A percentile compares a stretch with the other conserved stretches of the same genome.
Conservation (phyloP, 1,140 invertebrate genomes). For the Condylostylus longicornis region DNA sequence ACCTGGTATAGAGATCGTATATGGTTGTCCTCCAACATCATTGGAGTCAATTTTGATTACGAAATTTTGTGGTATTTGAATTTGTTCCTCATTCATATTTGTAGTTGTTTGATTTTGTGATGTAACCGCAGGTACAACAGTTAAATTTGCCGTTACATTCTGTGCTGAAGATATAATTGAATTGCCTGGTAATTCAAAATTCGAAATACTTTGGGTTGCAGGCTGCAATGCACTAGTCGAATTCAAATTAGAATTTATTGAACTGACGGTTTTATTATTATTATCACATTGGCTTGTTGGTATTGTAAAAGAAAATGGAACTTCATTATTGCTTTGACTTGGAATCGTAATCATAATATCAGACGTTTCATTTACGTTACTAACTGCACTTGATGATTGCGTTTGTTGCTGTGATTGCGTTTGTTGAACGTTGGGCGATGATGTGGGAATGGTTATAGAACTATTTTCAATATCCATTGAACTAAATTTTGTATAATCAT, state of each 20-base stretch:
- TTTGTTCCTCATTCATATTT: too few relatives aligned
- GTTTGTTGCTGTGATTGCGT: neutral
- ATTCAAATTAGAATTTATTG: too few relatives aligned
- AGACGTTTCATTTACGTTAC: constrained; percentile 6
- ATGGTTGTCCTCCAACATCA: constrained; percentile 17
- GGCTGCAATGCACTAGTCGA: too few relatives aligned
- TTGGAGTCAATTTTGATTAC: constrained; percentile 31
- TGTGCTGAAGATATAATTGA: too few relatives aligned
- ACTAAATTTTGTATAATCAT: too few relatives aligned
- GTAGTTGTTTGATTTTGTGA: neutral
- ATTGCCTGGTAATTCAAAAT: too few relatives aligned
- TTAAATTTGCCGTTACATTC: too few relatives aligned
- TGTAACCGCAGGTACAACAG: neutral
- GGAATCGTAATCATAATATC: constrained; percentile 33
- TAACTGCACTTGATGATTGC: neutral
- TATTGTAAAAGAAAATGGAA: constrained; percentile 30
- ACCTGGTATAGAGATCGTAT: constrained; percentile 27
- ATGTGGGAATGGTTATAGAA: constrained; percentile 6
- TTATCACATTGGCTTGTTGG: constrained; percentile 13
- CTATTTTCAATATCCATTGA: neutral
- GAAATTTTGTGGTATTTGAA: constrained; percentile 26
- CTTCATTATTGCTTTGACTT: constrained; percentile 24
- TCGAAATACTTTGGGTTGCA: too few relatives aligned
- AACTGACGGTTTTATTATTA: too few relatives aligned
- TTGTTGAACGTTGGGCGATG: constrained; percentile 5